Evolutionary conservation across 2,888 invertebrate species (phyloP).

Genomic region (Lampropteryx suffumata): DNA sequence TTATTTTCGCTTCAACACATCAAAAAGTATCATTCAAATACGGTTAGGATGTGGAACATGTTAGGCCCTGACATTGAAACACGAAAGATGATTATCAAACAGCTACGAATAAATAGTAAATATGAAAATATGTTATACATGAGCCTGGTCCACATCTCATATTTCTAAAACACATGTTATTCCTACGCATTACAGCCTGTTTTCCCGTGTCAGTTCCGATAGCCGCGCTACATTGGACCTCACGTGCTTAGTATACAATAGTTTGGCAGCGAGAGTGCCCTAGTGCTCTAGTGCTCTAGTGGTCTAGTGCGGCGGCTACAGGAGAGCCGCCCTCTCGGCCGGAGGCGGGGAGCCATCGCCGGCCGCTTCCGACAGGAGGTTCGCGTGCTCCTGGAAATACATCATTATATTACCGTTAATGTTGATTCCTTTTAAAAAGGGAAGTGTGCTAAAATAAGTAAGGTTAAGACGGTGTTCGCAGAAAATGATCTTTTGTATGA

Average conservation of each 20-base stretch:
- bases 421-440: too few species aligned
- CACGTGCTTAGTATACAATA: too few species aligned
- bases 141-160: slow-evolving; percentile 18
- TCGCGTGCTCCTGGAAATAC: slow-evolving; percentile 49
- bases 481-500: too few species aligned
- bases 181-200: slow-evolving; percentile 10
- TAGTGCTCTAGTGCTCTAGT: too few species aligned
- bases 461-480: too few species aligned
- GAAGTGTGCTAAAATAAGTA: too few species aligned
- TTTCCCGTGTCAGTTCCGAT: background rate
- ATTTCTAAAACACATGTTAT: background rate
- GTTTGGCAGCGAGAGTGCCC: slow-evolving; percentile 20
- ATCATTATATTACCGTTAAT: too few species aligned
- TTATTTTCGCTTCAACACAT: too few species aligned
- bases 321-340: slow-evolving; percentile 60
- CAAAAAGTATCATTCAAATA: background rate
- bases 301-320: slow-evolving; percentile 42
- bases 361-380: slow-evolving; percentile 49
- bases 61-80: slow-evolving; percentile 2
- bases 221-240: background rate
- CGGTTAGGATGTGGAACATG: background rate
- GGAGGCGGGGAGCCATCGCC: slow-evolving; percentile 43
- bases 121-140: slow-evolving; percentile 18
- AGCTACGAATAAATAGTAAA: slow-evolving; percentile 16
- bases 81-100: background rate